Evolutionary conservation across 2,888 invertebrate genomes (phyloP).

Genomic region (Carcina quercana): DNA sequence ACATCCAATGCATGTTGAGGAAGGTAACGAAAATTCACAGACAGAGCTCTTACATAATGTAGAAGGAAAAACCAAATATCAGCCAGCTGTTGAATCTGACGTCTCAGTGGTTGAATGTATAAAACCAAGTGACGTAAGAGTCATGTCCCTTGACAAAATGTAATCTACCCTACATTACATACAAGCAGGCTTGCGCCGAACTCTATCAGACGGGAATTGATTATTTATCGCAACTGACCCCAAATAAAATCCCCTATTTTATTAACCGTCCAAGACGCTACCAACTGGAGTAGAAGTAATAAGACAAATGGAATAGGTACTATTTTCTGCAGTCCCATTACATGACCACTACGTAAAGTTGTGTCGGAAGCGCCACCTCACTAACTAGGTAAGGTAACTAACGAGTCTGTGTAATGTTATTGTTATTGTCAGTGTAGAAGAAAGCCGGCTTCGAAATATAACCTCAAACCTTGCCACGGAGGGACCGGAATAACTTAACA

Average conservation of each 20-base stretch:
- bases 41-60: no score
- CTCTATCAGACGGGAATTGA: constrained; percentile 20
- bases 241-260: constrained; percentile 29
- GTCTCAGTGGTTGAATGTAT: no score
- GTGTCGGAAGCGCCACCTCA: constrained; percentile 14
- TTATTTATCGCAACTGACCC: constrained; percentile 26
- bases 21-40: no score
- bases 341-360: background rate
- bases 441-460: constrained; percentile 59
- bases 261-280: no score
- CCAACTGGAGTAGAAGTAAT: no score
- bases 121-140: no score
- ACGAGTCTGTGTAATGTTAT: constrained; percentile 46
- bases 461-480: constrained; percentile 66
- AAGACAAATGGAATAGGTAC: no score
- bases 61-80: background rate
- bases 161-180: constrained; percentile 10
- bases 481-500: no score
- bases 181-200: constrained; percentile 24
- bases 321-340: background rate
- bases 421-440: constrained; percentile 49
- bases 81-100: background rate
- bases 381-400: constrained; percentile 28
- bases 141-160: no score
- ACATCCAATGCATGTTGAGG: no score